These are phyloP conservation scores for Orchestes rusci DNA, from an alignment of 2,888 invertebrate genomes.

Conservation along the genomic window DNA sequence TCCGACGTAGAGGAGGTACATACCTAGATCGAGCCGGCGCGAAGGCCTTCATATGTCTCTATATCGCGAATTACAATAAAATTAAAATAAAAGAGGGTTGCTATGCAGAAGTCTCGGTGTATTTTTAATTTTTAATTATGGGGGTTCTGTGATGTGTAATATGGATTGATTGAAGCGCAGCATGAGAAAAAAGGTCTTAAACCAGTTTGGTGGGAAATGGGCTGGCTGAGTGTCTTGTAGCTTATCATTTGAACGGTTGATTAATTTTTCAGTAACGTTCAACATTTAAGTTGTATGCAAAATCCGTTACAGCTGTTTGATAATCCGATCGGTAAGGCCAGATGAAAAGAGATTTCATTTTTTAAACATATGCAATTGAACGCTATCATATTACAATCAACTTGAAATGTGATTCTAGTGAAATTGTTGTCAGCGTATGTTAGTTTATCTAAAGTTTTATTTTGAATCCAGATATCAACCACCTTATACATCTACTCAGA, in stretches of 20 bases:
- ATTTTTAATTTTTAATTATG: slow-evolving; percentile 18
- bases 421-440: no score
- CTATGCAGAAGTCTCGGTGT: slow-evolving; percentile 8
- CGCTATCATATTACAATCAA: no score
- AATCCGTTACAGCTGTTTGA: no score
- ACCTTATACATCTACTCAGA: no score
- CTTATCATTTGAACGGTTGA: slow-evolving; percentile 9
- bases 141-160: no score
- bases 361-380: no score
- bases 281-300: slow-evolving; percentile 8
- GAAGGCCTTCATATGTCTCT: slow-evolving; percentile 13
- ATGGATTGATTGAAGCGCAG: slow-evolving; percentile 17
- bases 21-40: slow-evolving; percentile 12
- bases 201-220: slow-evolving; percentile 20
- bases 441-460: no score
- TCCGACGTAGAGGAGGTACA: no score
- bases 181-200: slow-evolving; percentile 16
- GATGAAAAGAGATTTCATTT: no score
- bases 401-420: no score
- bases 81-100: slow-evolving; percentile 19
- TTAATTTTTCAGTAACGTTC: slow-evolving; percentile 15
- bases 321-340: no score
- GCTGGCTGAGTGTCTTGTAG: slow-evolving; percentile 5
- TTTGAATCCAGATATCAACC: no score
- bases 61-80: slow-evolving; percentile 16